Evolutionary conservation across 2,888 invertebrate species (phyloP).

Genomic region (Tetanocera ferruginea): DNA sequence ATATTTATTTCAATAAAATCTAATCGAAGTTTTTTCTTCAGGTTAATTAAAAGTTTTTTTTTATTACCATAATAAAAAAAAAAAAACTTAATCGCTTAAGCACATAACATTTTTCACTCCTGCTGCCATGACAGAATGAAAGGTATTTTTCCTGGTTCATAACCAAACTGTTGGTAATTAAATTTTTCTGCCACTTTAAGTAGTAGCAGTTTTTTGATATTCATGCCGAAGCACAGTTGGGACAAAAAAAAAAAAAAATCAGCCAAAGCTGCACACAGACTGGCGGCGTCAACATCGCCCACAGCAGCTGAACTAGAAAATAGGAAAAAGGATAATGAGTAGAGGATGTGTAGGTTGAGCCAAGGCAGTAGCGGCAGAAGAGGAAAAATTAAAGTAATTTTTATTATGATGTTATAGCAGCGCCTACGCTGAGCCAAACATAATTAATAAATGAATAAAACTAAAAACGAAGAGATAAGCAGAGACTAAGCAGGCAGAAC

Average conservation of each 20-base stretch:
- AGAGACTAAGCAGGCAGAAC: not conserved
- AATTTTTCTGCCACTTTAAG: conserved; percentile 4
- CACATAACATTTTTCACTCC: too few species aligned
- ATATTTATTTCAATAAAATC: too few species aligned
- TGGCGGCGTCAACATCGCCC: not conserved
- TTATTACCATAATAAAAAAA: too few species aligned
- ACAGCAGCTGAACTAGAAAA: not conserved
- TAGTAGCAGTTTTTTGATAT: not conserved
- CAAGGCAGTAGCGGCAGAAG: not conserved
- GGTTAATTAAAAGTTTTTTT: too few species aligned
- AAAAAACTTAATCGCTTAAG: too few species aligned
- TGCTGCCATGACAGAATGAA: too few species aligned
- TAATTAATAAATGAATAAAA: conserved; percentile 28
- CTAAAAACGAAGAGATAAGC: not conserved
- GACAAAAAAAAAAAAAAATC: not conserved
- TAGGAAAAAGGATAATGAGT: not conserved
- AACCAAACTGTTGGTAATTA: not conserved
- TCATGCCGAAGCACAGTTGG: not conserved
- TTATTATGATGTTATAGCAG: conserved; percentile 25
- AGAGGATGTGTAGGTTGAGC: not conserved
- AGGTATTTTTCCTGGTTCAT: not conserved
- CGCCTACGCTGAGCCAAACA: conserved; percentile 16
- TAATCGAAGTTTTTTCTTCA: too few species aligned
- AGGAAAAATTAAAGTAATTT: conserved; percentile 21
- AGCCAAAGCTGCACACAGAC: not conserved